A percentile compares a stretch with the other conserved stretches of the same genome.
Conservation (phyloP, 2,797 vertebrate genomes). For the Labeo calbasu region DNA sequence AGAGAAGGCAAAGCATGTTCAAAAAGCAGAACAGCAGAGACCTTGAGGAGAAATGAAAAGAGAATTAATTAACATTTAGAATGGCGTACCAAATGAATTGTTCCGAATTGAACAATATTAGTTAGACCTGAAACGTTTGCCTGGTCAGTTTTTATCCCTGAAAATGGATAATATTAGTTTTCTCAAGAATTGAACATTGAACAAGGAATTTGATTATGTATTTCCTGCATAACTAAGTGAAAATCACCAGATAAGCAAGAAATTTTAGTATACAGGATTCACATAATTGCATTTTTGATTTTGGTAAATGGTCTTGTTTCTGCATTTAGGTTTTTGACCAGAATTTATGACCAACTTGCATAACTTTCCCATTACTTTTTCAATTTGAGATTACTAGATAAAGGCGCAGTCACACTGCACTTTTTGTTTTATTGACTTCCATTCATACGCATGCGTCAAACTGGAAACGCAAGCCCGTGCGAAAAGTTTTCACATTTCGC, state of each 20-base stretch:
- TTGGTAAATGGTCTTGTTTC: neutral
- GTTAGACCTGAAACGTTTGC: constrained; percentile 56
- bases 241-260: neutral
- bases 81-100: constrained; percentile 59
- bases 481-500: no score
- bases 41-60: constrained; percentile 63
- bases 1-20: constrained; percentile 55
- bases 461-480: no score
- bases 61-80: constrained; percentile 74
- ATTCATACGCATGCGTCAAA: no score
- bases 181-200: constrained; percentile 44
- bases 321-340: neutral
- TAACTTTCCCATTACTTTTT: neutral
- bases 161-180: constrained; percentile 53
- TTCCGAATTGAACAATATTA: constrained; percentile 53
- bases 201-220: neutral
- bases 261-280: neutral
- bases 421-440: no score
- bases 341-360: neutral
- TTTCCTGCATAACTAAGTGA: neutral
- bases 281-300: neutral
- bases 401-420: no score
- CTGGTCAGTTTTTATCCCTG: constrained; percentile 47
- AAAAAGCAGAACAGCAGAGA: constrained; percentile 58
- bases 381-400: neutral